Percentiles rank a stretch among this genome's conserved stretches.
These are phyloP conservation scores for Acyrthosiphon pisum DNA, from an alignment of 1,140 invertebrate species.

Conservation along the genomic window DNA sequence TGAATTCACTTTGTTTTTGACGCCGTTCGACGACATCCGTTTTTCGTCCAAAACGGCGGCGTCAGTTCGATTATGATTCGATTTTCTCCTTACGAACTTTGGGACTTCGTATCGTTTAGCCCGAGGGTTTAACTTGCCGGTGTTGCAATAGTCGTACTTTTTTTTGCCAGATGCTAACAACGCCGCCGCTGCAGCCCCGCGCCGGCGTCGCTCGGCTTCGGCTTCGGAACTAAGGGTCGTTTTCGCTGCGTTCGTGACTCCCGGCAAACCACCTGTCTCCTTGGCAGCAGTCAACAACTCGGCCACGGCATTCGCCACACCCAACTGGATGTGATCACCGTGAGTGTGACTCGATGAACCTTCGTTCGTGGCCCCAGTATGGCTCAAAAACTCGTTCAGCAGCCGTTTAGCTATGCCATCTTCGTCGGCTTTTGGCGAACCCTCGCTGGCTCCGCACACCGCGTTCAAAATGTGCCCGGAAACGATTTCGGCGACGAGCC, in stretches of 20 bases:
- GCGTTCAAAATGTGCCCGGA: not conserved
- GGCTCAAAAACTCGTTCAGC: not conserved
- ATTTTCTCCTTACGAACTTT: too few species aligned
- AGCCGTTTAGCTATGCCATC: not conserved
- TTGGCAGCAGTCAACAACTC: not conserved
- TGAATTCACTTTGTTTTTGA: too few species aligned
- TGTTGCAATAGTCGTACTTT: not conserved
- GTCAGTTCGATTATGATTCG: too few species aligned
- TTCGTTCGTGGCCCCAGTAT: not conserved
- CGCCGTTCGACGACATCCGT: too few species aligned
- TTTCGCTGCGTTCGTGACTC: not conserved
- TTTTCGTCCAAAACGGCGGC: too few species aligned
- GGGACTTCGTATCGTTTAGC: not conserved
- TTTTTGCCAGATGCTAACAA: not conserved
- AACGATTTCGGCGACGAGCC: not conserved
- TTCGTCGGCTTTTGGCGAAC: not conserved
- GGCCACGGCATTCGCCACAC: not conserved
- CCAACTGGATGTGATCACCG: not conserved
- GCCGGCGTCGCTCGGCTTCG: not conserved
- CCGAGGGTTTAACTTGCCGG: not conserved
- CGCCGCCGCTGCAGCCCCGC: too few species aligned
- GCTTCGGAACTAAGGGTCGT: not conserved
- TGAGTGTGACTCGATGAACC: not conserved
- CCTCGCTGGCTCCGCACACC: not conserved
- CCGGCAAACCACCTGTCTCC: not conserved